Conservation (phyloP, 2,113 vertebrate species). For the Anser brachyrhynchus region DNA sequence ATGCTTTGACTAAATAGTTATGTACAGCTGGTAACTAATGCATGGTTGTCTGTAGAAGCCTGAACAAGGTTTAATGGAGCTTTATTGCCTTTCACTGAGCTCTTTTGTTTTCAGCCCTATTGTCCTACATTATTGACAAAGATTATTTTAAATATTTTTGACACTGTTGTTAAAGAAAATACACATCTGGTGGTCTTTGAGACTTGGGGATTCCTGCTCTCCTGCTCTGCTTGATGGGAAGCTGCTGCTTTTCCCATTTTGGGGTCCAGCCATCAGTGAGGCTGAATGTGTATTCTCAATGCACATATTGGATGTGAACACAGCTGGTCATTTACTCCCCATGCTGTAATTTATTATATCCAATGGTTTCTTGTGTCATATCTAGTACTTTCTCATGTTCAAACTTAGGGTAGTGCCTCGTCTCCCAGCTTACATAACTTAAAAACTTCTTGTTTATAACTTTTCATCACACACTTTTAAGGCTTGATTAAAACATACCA, state of each 20-base stretch:
- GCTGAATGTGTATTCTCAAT: neutral
- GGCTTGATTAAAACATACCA: neutral
- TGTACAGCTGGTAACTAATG: slow-evolving; percentile 70
- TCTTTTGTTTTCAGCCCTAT: neutral
- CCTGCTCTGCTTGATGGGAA: neutral
- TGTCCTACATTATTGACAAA: slow-evolving; percentile 30
- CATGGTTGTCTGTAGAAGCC: slow-evolving; percentile 43
- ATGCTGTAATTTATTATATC: neutral
- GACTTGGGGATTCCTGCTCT: neutral
- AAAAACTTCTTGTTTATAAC: neutral
- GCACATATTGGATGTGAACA: neutral
- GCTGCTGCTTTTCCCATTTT: neutral
- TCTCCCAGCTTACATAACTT: neutral
- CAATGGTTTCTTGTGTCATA: rapidly evolving
- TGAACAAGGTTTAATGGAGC: slow-evolving; percentile 72
- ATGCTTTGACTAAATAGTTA: slow-evolving; percentile 71
- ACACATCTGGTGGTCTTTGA: neutral
- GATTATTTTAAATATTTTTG: slow-evolving; percentile 34
- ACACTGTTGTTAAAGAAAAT: neutral
- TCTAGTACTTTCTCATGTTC: neutral
- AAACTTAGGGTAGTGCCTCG: neutral
- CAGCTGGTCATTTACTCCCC: neutral
- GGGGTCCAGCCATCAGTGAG: neutral
- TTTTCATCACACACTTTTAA: neutral
- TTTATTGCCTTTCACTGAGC: slow-evolving; percentile 61